Percentiles rank a stretch among this genome's conserved stretches.
These are phyloP conservation scores for Nyctibius bracteatus DNA, from an alignment of 2,113 vertebrate species.

Conservation along the genomic window DNA sequence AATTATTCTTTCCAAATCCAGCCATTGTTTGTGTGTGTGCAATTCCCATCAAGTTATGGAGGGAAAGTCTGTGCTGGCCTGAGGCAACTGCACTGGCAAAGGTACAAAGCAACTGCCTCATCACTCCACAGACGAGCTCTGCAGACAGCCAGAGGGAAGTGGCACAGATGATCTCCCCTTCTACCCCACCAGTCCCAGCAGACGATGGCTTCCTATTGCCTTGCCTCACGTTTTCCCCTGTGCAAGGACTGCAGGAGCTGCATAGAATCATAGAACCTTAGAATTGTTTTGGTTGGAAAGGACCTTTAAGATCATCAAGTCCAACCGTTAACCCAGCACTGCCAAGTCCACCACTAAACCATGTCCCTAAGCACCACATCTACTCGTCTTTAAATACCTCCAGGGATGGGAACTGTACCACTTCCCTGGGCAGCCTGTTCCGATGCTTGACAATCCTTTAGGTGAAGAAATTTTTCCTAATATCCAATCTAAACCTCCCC, in stretches of 20 bases:
- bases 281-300: too few relatives aligned
- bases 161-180: not conserved
- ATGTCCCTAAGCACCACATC: too few relatives aligned
- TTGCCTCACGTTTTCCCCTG: accelerated
- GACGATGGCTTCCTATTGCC: not conserved
- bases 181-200: not conserved
- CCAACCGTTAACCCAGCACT: too few relatives aligned
- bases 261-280: too few relatives aligned
- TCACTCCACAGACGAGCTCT: not conserved
- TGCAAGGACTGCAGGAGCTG: not conserved
- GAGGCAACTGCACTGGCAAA: not conserved
- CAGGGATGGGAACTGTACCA: too few relatives aligned
- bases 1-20: not conserved
- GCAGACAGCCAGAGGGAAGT: not conserved
- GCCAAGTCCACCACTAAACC: too few relatives aligned
- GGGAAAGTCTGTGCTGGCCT: not conserved
- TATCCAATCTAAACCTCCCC: too few relatives aligned
- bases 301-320: too few relatives aligned
- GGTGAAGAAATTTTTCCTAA: too few relatives aligned
- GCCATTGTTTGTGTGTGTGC: not conserved
- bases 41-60: not conserved
- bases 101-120: not conserved
- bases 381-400: too few relatives aligned
- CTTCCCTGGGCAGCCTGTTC: too few relatives aligned
- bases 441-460: too few relatives aligned